Percentiles rank a stretch among this genome's conserved stretches.
Conservation (phyloP, 2,888 invertebrate genomes). For the Drosophila gaucha region DNA sequence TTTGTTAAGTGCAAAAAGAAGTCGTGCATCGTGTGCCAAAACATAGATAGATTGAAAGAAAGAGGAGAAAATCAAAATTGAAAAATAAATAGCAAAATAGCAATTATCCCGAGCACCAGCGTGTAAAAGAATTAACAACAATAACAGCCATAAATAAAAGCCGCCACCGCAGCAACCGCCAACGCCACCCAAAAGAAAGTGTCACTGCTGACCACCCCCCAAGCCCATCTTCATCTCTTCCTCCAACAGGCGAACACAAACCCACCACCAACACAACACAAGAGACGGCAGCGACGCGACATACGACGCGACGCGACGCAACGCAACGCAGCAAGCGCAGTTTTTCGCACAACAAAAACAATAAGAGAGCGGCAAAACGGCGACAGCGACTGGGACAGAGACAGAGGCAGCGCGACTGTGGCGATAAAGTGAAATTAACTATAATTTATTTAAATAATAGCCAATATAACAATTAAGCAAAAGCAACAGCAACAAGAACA, state of each 20-base stretch:
- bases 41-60: conserved; percentile 32
- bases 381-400: conserved; percentile 31
- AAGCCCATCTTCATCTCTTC: conserved; percentile 10
- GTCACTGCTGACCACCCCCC: conserved; percentile 37
- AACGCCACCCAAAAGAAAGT: conserved; percentile 60
- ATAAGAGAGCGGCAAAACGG: conserved; percentile 60
- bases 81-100: conserved; percentile 53
- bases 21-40: conserved; percentile 50
- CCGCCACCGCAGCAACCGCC: conserved; percentile 33
- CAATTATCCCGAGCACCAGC: conserved; percentile 58
- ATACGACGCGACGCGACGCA: conserved; percentile 10
- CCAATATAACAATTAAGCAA: conserved; percentile 47
- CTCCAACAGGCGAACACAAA: conserved; percentile 44
- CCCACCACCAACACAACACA: conserved; percentile 49
- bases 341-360: conserved; percentile 65
- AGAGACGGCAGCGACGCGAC: conserved; percentile 33
- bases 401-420: conserved; percentile 20
- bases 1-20: conserved; percentile 54
- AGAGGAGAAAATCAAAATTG: conserved; percentile 41
- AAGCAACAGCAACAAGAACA: conserved; percentile 14
- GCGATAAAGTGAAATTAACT: conserved; percentile 72
- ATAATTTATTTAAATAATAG: conserved; percentile 71
- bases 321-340: conserved; percentile 37
- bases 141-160: conserved; percentile 53
- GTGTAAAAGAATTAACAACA: conserved; percentile 56